Evolutionary conservation across 2,113 vertebrate species (phyloP), one percentile per base, ranked within the genome.

Genomic region (Collichthys lucidus): DNA sequence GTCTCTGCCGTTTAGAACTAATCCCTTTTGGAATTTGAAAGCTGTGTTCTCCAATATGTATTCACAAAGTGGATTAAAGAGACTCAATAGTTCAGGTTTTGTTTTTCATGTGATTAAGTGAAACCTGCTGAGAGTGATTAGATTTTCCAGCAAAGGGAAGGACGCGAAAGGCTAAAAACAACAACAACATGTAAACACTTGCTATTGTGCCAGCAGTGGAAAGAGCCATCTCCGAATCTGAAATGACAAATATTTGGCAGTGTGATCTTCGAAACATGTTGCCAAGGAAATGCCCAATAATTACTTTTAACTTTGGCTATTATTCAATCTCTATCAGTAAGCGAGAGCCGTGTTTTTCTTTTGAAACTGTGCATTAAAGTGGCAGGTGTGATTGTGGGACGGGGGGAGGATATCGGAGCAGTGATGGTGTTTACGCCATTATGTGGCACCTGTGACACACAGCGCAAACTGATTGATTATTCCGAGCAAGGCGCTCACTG

Each of bases 11-110:
- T 90, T 92, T 90, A 92, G 85, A 92, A 79, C 87, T 90, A 89
- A 93, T 93, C 91, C 87, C 91, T 94, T 91, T 89, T 93, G 89
- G 92, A 88, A 86, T 88, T 77, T 93, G 91, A 92, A 92, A 93
- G 87, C 90, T 89, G 83, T 91, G 88, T 91, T 92, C 87, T 89
- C 77, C 90, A 89, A 91, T 91, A 86, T 92, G 90, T 93, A 80
- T 91, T 89, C 87, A 82, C 90, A 91, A 91, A 93, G 88, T 90
- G 91, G 91, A 93, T 93, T 92, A 93, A 87, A 91, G 84, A 74
- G 83, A 85, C 82, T 79, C 71, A 82, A 86, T 85, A 84, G 90
- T 90, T 92, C 79, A 57, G 82, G 44, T 90, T 91, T 91, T 90
- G 77, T 92, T 92, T 92, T 88, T 65, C 71, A 55, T 72, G 81